Base-by-base conservation (phyloP, 2,888 invertebrate species). In the Brachylomia viminalis region DNA sequence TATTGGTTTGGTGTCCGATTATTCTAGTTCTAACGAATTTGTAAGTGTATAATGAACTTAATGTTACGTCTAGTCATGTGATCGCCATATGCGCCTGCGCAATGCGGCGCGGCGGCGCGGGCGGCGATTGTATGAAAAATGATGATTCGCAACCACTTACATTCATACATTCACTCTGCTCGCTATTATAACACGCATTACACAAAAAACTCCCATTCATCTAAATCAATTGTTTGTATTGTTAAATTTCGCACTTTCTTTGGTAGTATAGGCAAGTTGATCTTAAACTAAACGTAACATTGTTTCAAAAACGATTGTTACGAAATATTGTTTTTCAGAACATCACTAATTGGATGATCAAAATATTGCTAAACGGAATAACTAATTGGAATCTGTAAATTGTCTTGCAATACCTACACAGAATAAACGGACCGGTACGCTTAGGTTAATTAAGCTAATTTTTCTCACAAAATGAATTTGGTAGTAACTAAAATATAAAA, bases 61-160 rank as follows among this genome's bases (percentile, higher is more conserved):
- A 67, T 72, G 77, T 86, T 86, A 77, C 83, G 64, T 82, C 38
- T 61, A 76, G 82, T 79, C 73, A 77, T 82, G 79, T 85, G 85
- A 84, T 73, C 69, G 67, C 42, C 8, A 59, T 30, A 45, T 33
- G 30, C 38, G 69, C 15, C 13, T 15, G 33, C n/a, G 45, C 47
- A 38, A 38, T 5, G 38, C 38, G 4, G 33, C 5, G 33, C 33
- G 33, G 33, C 3, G 33, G 4, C 38, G 38, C 38, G 38, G 8
- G 17, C n/a, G 33, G 20, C 7, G 13, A 75, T 82, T 78, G 61
- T 77, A 59, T 56, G 38, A 30, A 30, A 23, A 27, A 58, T 42
- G 1, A 62, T 52, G 30, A 62, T 75, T 79, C n/a, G 23, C 52
- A 72, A 84, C 65, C 30, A 49, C 33, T 69, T 49, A 52, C 72